Conservation (phyloP, 2,113 vertebrate species). For the Albula goreensis region DNA sequence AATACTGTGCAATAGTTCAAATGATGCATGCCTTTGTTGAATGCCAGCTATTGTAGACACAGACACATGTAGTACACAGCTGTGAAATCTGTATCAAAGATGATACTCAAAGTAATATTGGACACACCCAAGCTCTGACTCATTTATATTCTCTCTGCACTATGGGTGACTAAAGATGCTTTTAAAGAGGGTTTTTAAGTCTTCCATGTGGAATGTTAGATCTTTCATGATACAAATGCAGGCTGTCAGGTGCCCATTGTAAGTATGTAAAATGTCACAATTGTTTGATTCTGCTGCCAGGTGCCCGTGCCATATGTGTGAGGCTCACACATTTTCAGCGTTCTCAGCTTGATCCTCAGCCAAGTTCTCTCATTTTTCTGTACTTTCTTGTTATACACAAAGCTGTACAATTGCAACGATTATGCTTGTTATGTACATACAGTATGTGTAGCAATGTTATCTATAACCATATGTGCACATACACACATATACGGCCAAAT, state of each 20-base stretch:
- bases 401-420: too few species aligned
- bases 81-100: neutral
- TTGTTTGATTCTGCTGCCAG: neutral
- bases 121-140: neutral
- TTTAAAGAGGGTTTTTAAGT: neutral
- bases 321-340: neutral
- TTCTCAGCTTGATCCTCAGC: neutral
- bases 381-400: too few species aligned
- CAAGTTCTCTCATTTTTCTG: neutral
- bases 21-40: constrained; percentile 1
- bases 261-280: neutral
- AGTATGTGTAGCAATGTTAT: too few species aligned
- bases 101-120: neutral
- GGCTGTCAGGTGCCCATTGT: neutral
- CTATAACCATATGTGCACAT: too few species aligned
- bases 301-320: constrained; percentile 9
- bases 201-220: neutral
- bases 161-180: neutral
- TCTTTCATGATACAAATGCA: neutral
- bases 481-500: too few species aligned
- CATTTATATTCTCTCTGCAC: neutral
- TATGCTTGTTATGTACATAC: too few species aligned
- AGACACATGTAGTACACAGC: neutral
- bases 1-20: neutral
- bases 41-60: neutral